A percentile compares a stretch with the other conserved stretches of the same genome.
Conservation (phyloP, 2,113 vertebrate species). For the Abramis brama region DNA sequence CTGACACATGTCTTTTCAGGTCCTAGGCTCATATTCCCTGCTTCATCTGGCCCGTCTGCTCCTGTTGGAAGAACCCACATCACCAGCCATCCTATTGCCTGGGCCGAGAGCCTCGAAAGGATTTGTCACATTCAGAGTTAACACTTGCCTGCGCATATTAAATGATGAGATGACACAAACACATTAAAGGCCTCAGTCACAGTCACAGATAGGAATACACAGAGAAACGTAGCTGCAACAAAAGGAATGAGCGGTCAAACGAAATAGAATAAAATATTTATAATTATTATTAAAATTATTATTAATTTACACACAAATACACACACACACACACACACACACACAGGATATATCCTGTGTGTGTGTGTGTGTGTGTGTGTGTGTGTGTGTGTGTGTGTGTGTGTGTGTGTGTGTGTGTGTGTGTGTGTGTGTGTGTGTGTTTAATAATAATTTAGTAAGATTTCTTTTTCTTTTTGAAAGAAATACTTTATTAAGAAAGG, state of each 20-base stretch:
- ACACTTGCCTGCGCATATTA: constrained; percentile 8
- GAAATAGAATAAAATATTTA: not conserved
- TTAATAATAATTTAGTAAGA: no score
- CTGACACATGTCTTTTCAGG: constrained; percentile 71
- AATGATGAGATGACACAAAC: constrained; percentile 56
- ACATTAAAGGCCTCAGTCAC: constrained; percentile 27
- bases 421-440: no score
- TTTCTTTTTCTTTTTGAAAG: no score
- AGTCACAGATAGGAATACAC: not conserved
- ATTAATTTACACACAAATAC: no score
- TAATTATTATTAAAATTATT: not conserved
- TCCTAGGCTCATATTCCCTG: constrained; percentile 44
- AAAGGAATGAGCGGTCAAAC: not conserved
- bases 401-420: no score
- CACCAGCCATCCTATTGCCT: constrained; percentile 55
- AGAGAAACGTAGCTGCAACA: not conserved
- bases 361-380: no score
- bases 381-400: no score
- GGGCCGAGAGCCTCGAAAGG: constrained; percentile 57
- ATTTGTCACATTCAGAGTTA: constrained; percentile 48
- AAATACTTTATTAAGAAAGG: no score
- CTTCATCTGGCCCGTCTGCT: constrained; percentile 69
- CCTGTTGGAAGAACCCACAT: constrained; percentile 60
- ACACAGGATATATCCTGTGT: no score
- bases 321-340: no score